Evolutionary conservation across 92 coral and sea anemone genomes (phyloP).

Genomic region (Bergia sp.): DNA sequence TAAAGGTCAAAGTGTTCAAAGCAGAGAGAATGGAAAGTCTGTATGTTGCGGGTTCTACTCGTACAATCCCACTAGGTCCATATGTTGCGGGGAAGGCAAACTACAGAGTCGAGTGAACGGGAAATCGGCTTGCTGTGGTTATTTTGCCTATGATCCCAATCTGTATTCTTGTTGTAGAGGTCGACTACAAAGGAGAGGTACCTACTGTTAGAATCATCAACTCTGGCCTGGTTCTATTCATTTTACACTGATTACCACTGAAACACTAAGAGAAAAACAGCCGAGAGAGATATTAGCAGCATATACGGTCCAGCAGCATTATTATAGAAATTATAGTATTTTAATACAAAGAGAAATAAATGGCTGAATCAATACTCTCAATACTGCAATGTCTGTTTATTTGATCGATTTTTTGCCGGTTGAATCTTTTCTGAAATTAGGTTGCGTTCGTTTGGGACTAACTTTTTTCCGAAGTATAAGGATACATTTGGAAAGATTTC

Average conservation of each 20-base stretch:
- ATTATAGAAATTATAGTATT: too few relatives aligned
- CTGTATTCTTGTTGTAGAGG: constrained; percentile 6
- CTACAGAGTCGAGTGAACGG: constrained; percentile 1
- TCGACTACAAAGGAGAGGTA: neutral
- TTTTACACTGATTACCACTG: neutral
- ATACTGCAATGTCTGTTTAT: too few relatives aligned
- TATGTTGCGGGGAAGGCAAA: neutral
- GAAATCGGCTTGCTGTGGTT: neutral
- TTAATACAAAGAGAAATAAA: too few relatives aligned
- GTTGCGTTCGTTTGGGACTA: too few relatives aligned
- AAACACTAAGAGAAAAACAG: too few relatives aligned
- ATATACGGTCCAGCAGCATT: neutral
- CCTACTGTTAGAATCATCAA: neutral
- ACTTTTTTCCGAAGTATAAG: too few relatives aligned
- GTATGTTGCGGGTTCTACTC: neutral
- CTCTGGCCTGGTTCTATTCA: neutral
- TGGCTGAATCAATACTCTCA: neutral
- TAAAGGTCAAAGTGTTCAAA: neutral
- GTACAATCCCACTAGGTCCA: neutral
- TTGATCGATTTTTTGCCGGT: neutral
- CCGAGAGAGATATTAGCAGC: too few relatives aligned
- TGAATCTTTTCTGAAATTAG: too few relatives aligned
- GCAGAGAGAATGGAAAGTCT: neutral
- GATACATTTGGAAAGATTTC: too few relatives aligned
- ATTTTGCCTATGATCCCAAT: neutral